Evolutionary conservation across 2,888 invertebrate species (phyloP).

Genomic region (Geotrupes spiniger): DNA sequence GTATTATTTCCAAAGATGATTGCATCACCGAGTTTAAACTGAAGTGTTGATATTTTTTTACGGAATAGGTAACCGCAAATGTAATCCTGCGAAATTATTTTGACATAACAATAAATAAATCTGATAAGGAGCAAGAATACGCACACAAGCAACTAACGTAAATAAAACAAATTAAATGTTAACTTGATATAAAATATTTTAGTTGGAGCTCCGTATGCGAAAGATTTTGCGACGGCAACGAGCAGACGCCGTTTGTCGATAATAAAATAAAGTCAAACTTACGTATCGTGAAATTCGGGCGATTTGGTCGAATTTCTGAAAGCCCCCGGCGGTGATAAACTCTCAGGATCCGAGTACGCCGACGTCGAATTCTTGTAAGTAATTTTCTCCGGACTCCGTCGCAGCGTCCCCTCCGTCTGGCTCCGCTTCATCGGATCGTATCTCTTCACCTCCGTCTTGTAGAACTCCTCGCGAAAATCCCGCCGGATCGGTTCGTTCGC

Average conservation of each 20-base stretch:
- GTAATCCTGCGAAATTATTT: too few relatives aligned
- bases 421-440: slow-evolving; percentile 48
- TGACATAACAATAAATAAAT: too few relatives aligned
- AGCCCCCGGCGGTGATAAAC: slow-evolving; percentile 47
- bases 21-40: too few relatives aligned
- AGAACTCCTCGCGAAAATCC: slow-evolving; percentile 47
- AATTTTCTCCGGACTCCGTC: slow-evolving; percentile 40
- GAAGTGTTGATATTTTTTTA: too few relatives aligned
- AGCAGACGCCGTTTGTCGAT: slow-evolving; percentile 1
- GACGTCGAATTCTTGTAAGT: slow-evolving; percentile 36
- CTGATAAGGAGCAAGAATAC: too few relatives aligned
- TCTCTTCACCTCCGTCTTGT: slow-evolving; percentile 43
- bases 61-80: too few relatives aligned
- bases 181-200: too few relatives aligned
- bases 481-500: slow-evolving; percentile 24
- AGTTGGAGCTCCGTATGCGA: too few relatives aligned
- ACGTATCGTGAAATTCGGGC: slow-evolving; percentile 54
- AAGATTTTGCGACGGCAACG: too few relatives aligned
- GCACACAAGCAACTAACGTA: too few relatives aligned
- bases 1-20: too few relatives aligned
- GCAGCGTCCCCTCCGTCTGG: slow-evolving; percentile 46
- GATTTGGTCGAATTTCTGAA: slow-evolving; percentile 46
- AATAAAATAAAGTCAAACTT: slow-evolving; percentile 36
- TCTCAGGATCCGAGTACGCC: slow-evolving; percentile 48
- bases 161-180: too few relatives aligned